These are phyloP conservation scores for Zoanthus sansibaricus DNA, from an alignment of 92 coral and sea anemone species.

Conservation along the genomic window DNA sequence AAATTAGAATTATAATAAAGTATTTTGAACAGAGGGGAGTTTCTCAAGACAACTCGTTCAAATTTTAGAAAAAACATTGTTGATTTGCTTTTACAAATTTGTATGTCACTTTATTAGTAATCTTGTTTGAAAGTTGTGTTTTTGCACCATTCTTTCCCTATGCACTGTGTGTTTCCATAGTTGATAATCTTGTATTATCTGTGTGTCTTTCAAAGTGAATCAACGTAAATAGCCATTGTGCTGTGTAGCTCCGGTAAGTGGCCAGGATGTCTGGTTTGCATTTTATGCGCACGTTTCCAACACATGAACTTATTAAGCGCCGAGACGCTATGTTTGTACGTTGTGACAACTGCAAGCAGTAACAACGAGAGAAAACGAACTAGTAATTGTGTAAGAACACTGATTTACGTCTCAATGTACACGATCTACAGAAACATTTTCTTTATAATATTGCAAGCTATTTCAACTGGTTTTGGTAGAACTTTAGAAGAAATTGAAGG, in stretches of 20 bases:
- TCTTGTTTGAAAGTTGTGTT: slow-evolving; percentile 21
- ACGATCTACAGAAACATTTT: background rate
- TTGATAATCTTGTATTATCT: slow-evolving; percentile 3
- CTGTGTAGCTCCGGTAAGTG: slow-evolving; percentile 10
- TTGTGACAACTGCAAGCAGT: background rate
- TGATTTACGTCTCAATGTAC: background rate
- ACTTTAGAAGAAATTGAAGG: background rate
- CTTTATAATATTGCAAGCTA: background rate
- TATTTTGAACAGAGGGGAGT: background rate
- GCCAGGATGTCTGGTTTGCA: background rate
- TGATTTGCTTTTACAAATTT: background rate
- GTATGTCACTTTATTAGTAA: background rate
- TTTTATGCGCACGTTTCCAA: background rate
- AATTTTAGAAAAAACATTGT: background rate
- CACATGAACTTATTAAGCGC: background rate
- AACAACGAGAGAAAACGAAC: background rate
- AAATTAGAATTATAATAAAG: background rate
- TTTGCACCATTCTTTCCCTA: slow-evolving; percentile 35
- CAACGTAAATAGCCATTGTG: slow-evolving; percentile 8
- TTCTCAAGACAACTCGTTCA: background rate
- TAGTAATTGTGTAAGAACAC: background rate
- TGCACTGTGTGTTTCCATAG: slow-evolving; percentile 24
- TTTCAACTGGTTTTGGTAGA: background rate
- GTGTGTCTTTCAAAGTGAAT: background rate
- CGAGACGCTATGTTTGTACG: background rate